phyloP scores from a whole-genome alignment of 2,113 vertebrate genomes.

The Elachura formosa region DNA sequence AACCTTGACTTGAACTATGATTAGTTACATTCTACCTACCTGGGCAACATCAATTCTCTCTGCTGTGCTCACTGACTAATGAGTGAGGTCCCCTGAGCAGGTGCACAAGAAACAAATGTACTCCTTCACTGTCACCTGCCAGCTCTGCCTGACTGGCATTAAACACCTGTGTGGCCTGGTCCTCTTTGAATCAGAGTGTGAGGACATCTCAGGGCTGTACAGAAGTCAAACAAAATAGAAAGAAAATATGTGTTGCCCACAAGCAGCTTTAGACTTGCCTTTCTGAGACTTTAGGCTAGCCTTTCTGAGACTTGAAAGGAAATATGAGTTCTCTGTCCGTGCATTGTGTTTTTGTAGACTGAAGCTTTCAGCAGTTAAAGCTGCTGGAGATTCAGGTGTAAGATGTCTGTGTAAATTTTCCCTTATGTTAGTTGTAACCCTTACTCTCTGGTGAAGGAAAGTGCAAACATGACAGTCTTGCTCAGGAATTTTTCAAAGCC shows the following conservation, averaged over 20 bases:
- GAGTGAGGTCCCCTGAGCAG: background rate
- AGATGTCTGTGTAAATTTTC: background rate
- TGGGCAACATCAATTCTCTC: background rate
- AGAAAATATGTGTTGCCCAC: background rate
- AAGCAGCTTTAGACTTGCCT: background rate
- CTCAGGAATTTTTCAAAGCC: background rate
- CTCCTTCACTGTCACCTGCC: background rate
- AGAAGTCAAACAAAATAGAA: background rate
- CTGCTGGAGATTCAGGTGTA: background rate
- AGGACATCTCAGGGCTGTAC: background rate
- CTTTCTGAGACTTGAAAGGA: background rate
- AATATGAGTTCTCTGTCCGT: background rate
- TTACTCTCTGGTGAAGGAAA: background rate
- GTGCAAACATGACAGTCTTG: background rate
- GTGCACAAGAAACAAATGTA: background rate
- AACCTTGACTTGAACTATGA: background rate
- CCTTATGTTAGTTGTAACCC: background rate
- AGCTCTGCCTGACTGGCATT: background rate
- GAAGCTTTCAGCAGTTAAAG: background rate
- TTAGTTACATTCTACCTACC: background rate
- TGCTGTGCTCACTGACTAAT: background rate
- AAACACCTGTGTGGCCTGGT: background rate
- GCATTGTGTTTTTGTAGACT: background rate
- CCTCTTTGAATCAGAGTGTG: background rate
- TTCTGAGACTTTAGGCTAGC: background rate